Conservation (phyloP, 2,113 vertebrate species). For the Heloderma charlesbogerti region DNA sequence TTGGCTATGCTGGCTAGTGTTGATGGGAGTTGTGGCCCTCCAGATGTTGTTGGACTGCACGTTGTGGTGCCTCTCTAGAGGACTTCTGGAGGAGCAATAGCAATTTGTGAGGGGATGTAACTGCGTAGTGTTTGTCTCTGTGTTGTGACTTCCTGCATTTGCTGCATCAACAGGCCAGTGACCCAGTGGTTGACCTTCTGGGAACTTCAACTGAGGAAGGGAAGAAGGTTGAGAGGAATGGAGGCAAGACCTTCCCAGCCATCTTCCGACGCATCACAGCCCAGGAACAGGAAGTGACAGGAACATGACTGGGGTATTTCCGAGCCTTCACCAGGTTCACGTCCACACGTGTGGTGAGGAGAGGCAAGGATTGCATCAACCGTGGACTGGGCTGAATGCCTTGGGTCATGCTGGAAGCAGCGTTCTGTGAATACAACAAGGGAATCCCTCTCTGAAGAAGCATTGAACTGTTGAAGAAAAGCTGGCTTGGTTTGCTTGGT, state of each 20-base stretch:
- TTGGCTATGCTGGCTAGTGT: too few relatives aligned
- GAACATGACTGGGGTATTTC: conserved; percentile 7
- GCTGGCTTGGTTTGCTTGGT: neutral
- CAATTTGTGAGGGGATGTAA: neutral
- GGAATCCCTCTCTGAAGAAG: conserved; percentile 1
- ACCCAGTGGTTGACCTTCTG: conserved; percentile 82
- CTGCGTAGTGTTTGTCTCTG: neutral
- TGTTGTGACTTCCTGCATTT: neutral
- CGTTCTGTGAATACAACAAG: neutral
- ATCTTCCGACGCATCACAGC: conserved; percentile 83
- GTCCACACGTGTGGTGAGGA: neutral
- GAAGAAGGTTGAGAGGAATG: conserved; percentile 90
- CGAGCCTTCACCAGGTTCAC: neutral
- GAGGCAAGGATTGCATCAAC: neutral
- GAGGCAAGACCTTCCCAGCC: conserved; percentile 88
- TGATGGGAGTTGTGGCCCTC: too few relatives aligned
- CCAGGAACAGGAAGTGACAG: neutral
- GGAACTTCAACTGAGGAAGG: conserved; percentile 91
- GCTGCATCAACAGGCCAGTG: conserved; percentile 75
- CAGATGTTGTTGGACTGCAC: too few relatives aligned
- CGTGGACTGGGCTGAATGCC: neutral
- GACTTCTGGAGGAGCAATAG: neutral
- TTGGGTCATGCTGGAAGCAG: neutral
- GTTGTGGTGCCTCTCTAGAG: neutral
- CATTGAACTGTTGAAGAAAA: neutral